phyloP scores from a whole-genome alignment of 2,797 vertebrate species.

The Myiotriccus ornatus region DNA sequence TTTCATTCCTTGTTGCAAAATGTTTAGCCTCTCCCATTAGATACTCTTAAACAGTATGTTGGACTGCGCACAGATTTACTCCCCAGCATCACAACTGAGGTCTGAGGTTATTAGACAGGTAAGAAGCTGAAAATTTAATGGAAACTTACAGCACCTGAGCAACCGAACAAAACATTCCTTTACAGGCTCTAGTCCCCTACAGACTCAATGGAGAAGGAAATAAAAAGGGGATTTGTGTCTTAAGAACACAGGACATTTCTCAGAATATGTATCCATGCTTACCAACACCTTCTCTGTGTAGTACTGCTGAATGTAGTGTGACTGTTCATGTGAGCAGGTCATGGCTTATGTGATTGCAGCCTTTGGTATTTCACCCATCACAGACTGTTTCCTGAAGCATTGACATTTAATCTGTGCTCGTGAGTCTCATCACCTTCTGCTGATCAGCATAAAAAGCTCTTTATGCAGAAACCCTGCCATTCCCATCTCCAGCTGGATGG shows the following conservation, averaged over 20 bases:
- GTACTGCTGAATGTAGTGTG: background rate
- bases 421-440: background rate
- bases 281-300: background rate
- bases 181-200: background rate
- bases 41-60: background rate
- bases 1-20: background rate
- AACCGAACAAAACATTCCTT: background rate
- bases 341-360: fast-evolving
- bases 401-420: background rate
- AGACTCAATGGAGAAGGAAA: background rate
- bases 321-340: background rate
- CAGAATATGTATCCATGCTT: background rate
- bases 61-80: background rate
- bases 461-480: background rate
- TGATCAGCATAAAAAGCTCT: background rate
- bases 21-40: background rate
- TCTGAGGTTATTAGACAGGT: background rate
- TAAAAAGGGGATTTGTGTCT: background rate
- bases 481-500: background rate
- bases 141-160: background rate
- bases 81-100: fast-evolving
- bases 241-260: background rate
- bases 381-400: background rate
- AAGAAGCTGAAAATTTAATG: background rate
- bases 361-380: background rate